phyloP scores from a whole-genome alignment of 2,797 vertebrate species.

The Argentina silus region DNA sequence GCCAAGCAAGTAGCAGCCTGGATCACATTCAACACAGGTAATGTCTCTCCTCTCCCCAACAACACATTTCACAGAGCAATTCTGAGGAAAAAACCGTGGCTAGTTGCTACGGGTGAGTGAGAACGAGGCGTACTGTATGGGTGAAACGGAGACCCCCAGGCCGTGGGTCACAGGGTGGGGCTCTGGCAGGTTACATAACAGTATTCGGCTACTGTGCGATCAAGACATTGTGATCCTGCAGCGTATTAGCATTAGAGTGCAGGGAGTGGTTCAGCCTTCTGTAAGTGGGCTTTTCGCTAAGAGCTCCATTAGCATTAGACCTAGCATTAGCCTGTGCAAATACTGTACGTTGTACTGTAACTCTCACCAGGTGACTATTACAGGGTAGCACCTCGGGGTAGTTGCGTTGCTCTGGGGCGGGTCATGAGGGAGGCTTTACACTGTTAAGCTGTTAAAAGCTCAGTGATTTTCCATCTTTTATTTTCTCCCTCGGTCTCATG shows the following conservation, averaged over 20 bases:
- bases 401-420: neutral
- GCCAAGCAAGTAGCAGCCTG: constrained; percentile 61
- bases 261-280: constrained; percentile 12
- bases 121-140: constrained; percentile 20
- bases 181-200: constrained; percentile 49
- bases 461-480: constrained; percentile 14
- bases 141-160: constrained; percentile 49
- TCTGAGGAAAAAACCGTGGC: constrained; percentile 36
- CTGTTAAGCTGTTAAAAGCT: constrained; percentile 8
- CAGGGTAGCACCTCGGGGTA: neutral
- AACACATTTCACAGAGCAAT: constrained; percentile 39
- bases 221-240: constrained; percentile 22
- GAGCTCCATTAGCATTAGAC: constrained; percentile 5
- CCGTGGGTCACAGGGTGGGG: constrained; percentile 49
- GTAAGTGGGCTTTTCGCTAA: constrained; percentile 23
- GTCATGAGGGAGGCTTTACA: constrained; percentile 11
- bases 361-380: neutral
- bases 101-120: constrained; percentile 30
- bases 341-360: neutral
- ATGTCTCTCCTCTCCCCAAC: constrained; percentile 19
- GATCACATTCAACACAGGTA: constrained; percentile 52
- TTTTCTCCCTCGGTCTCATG: neutral
- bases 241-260: constrained; percentile 7
- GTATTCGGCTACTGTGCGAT: constrained; percentile 26
- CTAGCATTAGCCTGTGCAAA: neutral